Evolutionary conservation across 1,140 invertebrate species (phyloP), one percentile per base, ranked within the genome.

Genomic region (Oreohelix idahoensis): DNA sequence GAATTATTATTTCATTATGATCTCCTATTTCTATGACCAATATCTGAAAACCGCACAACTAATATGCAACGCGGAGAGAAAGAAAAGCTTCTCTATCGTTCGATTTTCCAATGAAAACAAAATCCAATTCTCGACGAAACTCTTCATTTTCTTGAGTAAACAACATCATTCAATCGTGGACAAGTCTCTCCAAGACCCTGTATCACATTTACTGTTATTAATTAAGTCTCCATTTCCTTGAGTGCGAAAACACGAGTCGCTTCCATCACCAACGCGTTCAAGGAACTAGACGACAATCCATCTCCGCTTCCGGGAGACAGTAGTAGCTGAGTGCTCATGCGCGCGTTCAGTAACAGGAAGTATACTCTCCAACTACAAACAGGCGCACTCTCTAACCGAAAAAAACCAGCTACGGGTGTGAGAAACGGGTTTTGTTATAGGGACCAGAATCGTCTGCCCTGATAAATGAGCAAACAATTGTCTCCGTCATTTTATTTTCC

Each of bases 131-230:
- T 74, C 36, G 8, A 8, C n/a, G 17, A 49, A 39, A 49, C 26
- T 74, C 71, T 42, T 74, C 71, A 74, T 74, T 74, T 74, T 74
- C 71, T 74, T 4, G 8, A 49, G 29, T 32, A 39, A 74, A 74
- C 71, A 74, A 26, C 42, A 74, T 42, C 71, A 74, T 74, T 74
- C 38, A 74, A 74, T 38, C 71, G 5, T 8, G 10, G 71, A 74
- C 38, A 74, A 29, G 1, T 23, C 36, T 26, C 23, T 26, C 23
- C 4, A 42, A 29, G 23, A 8, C 1, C 8, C 38, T 74, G 71
- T 74, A 74, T 74, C 71, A 74, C 71, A 74, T 39, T 74, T 74
- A 42, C 71, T 74, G 36, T 42, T 74, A 74, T 74, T 74, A 74
- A 74, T 74, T 74, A 74, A 74, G 71, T 42, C 38, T 74, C 71